phyloP scores from a whole-genome alignment of 2,797 vertebrate genomes.

The Oreortyx pictus region DNA sequence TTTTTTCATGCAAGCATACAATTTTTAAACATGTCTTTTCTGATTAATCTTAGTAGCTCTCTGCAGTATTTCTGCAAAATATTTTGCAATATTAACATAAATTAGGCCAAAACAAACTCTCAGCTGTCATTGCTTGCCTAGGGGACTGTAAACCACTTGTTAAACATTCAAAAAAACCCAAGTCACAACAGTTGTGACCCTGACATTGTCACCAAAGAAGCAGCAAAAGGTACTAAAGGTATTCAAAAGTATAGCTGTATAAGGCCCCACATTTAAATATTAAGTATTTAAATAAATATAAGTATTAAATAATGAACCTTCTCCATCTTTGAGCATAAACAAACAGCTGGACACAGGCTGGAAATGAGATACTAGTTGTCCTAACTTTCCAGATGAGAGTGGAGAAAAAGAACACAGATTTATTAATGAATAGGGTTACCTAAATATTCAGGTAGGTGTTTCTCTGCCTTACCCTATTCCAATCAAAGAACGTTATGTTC shows the following conservation, averaged over 20 bases:
- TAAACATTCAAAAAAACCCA: neutral
- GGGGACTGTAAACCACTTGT: neutral
- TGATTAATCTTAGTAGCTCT: constrained; percentile 35
- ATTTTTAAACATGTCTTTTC: constrained; percentile 6
- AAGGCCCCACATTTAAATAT: neutral
- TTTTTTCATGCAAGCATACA: neutral
- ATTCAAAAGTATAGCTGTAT: neutral
- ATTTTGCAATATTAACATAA: constrained; percentile 33
- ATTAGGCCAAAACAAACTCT: constrained; percentile 21
- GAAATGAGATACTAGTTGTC: neutral
- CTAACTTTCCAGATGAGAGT: neutral
- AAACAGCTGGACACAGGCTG: neutral
- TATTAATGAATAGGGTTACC: neutral
- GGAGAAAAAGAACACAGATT: neutral
- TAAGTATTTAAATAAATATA: too few species aligned
- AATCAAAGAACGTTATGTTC: neutral
- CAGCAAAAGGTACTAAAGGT: neutral
- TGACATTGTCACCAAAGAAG: neutral
- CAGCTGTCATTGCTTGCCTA: neutral
- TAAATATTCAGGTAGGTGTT: neutral
- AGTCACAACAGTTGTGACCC: neutral
- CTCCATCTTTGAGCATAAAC: neutral
- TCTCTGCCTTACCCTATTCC: neutral
- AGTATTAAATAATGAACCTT: neutral
- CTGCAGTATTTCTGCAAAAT: neutral